Percentiles rank a stretch among this genome's conserved stretches.
Evolutionary conservation across 2,888 invertebrate genomes (phyloP).

Genomic region (Athrips mouffetella): DNA sequence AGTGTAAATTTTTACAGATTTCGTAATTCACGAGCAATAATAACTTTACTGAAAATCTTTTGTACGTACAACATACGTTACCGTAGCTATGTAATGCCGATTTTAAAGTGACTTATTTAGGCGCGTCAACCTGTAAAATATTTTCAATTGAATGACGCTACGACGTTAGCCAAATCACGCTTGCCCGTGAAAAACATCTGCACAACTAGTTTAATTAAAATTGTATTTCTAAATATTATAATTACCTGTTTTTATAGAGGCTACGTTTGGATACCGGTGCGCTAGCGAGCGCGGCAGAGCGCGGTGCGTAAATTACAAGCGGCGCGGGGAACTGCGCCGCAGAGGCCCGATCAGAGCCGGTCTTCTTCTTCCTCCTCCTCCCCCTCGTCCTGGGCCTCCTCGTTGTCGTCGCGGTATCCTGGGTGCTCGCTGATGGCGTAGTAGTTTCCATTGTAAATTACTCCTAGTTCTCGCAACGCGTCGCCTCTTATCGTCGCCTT

Average conservation of each 20-base stretch:
- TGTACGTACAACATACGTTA: too few relatives aligned
- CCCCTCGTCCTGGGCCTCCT: slow-evolving; percentile 89
- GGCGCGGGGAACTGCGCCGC: slow-evolving; percentile 72
- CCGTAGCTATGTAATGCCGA: too few relatives aligned
- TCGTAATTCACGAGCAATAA: too few relatives aligned
- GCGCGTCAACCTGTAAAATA: too few relatives aligned
- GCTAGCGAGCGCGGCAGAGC: slow-evolving; percentile 51
- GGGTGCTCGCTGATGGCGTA: slow-evolving; percentile 97
- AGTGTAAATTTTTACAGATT: too few relatives aligned
- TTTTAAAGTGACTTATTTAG: too few relatives aligned
- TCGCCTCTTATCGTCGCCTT: slow-evolving; percentile 96
- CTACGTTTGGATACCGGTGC: slow-evolving; percentile 13
- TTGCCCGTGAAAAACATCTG: too few relatives aligned
- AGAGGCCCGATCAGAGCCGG: slow-evolving; percentile 79
- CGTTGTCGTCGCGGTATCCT: slow-evolving; percentile 93
- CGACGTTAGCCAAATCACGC: too few relatives aligned
- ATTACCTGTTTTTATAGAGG: neutral
- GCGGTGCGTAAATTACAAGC: slow-evolving; percentile 52
- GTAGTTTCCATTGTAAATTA: slow-evolving; percentile 96
- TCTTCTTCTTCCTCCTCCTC: slow-evolving; percentile 91
- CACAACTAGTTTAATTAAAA: too few relatives aligned
- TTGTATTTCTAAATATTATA: neutral
- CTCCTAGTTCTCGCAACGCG: slow-evolving; percentile 92
- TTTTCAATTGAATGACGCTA: too few relatives aligned
- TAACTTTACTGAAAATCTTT: too few relatives aligned